phyloP scores from a whole-genome alignment of 1,140 invertebrate species.

The Lutraria rhynchaena region DNA sequence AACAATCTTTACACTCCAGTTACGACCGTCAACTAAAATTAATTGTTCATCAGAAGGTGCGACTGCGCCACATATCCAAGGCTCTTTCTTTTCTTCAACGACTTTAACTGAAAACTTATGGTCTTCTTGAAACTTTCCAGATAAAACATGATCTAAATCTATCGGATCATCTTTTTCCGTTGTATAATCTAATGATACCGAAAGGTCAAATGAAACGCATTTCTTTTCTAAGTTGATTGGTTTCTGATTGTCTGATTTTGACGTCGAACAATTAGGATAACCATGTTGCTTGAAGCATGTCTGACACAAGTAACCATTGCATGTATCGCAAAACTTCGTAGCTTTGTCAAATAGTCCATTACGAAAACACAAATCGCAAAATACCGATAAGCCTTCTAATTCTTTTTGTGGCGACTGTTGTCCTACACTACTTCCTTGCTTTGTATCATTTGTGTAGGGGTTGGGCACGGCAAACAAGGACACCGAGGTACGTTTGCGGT shows the following conservation, averaged over 20 bases:
- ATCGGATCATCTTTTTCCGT: background rate
- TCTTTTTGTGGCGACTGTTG: background rate
- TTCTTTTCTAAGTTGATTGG: background rate
- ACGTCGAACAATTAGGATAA: background rate
- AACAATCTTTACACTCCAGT: background rate
- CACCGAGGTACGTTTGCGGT: background rate
- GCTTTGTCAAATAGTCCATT: background rate
- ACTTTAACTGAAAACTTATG: background rate
- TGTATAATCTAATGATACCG: background rate
- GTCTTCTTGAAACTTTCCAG: background rate
- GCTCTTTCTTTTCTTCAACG: background rate
- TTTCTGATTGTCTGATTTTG: no score
- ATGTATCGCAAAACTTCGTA: background rate
- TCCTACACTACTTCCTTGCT: background rate
- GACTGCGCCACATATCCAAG: background rate
- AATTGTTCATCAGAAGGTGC: background rate
- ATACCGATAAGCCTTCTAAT: background rate
- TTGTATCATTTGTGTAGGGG: background rate
- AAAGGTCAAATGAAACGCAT: background rate
- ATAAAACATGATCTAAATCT: background rate
- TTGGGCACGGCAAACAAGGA: background rate
- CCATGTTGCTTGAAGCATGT: background rate
- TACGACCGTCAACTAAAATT: conserved; percentile 1
- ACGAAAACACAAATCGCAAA: conserved; percentile 8
- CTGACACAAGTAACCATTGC: conserved; percentile 19